phyloP scores from a whole-genome alignment of 2,888 invertebrate genomes.

The Steinernema carpocapsae region DNA sequence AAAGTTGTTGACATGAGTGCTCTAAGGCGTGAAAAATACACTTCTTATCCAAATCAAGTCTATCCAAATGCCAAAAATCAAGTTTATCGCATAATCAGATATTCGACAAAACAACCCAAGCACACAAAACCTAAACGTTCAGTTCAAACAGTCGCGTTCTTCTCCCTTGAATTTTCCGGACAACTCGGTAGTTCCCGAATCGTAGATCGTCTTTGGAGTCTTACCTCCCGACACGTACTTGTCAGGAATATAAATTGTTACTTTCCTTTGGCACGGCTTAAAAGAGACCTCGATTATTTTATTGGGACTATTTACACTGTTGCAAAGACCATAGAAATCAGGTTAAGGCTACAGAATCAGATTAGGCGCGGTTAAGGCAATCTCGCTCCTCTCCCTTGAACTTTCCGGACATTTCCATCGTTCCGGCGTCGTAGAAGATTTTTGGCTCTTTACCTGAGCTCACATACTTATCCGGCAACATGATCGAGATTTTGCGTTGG shows the following conservation, averaged over 20 bases:
- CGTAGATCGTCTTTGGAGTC: constrained; percentile 9
- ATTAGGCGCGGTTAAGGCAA: constrained; percentile 29
- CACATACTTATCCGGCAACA: constrained; percentile 15
- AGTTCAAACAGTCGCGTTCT: constrained; percentile 26
- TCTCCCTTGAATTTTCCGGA: constrained; percentile 15
- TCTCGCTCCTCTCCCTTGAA: constrained; percentile 25
- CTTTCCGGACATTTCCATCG: constrained; percentile 20
- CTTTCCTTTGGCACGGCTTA: constrained; percentile 28
- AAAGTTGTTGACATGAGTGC: too few relatives aligned
- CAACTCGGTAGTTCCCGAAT: background rate
- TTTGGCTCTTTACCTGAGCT: constrained; percentile 5
- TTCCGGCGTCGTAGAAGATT: constrained; percentile 11
- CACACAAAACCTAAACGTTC: background rate
- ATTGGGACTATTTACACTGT: background rate
- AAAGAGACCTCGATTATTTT: background rate
- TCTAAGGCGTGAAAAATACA: too few relatives aligned
- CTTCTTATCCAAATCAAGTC: too few relatives aligned
- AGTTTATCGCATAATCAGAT: background rate
- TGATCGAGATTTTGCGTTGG: constrained; percentile 18
- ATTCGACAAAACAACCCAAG: too few relatives aligned
- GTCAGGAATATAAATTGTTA: constrained; percentile 8
- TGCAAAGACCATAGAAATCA: background rate
- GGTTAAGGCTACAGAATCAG: background rate
- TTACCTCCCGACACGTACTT: background rate
- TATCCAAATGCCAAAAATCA: background rate